Base-by-base conservation (phyloP, 2,888 invertebrate genomes). In the Amaurobius ferox region DNA sequence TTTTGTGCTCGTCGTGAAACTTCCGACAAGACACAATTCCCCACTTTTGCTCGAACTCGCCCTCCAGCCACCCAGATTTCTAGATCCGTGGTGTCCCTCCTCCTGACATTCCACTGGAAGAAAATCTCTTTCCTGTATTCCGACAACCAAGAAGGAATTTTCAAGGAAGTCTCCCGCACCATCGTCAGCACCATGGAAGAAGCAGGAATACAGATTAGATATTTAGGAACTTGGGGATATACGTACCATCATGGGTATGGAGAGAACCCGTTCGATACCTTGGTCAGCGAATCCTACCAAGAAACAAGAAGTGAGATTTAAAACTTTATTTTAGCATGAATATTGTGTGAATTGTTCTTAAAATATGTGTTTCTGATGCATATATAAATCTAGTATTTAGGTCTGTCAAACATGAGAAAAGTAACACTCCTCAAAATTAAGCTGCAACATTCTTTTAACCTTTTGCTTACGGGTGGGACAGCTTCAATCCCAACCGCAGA, bases 1-100 rank as follows among this genome's bases (percentile, higher is more conserved):
- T 97, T 95, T 91, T 98, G 98, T 92, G 95, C 97, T 1, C 95
- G 96, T 91, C 95, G 95, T 86, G 96, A 96, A 89, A 96, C 96
- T 78, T 97, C 97, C 32, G 95, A 97, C 92, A 97, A 97, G 92
- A 93, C 93, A 29, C 94, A 95, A 90, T 98, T 96, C 92, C 95
- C 97, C 11, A 98, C 98, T 19, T 98, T 98, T 91, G 96, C 96
- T 0, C 93, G 98, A 89, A 97, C 97, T 0, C 94, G 96, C 64
- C 98, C 97, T 0, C 97, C 97, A 0, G 97, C 97, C 91, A 96
- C 96, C 74, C 97, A 97, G 92, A 97, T 98, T 89, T 97, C 97
- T 6, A 96, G 96, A 91, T 96, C 97, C 1, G 96, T 98, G 6
- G 95, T 96, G 80, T 95, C 97, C 6, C 94, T 97, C 67, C 93